phyloP scores from a whole-genome alignment of 2,113 vertebrate species.

The Polyodon spathula region DNA sequence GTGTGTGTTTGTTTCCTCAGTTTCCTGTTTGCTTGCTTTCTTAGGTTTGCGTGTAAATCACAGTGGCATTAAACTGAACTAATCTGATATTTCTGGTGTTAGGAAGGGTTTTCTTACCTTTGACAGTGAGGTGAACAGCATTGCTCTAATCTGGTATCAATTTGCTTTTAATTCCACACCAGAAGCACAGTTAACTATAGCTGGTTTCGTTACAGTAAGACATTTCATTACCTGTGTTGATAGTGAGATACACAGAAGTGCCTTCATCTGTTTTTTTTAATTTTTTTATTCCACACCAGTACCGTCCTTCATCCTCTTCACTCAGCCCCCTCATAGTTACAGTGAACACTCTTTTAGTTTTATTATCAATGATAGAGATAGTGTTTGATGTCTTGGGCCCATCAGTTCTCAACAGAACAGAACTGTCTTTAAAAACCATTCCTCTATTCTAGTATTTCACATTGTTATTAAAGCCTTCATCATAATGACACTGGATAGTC shows the following conservation, averaged over 20 bases:
- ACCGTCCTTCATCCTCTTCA: slow-evolving; percentile 4
- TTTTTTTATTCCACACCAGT: not conserved
- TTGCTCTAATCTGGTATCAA: too few species aligned
- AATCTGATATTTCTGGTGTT: too few species aligned
- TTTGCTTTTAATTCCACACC: not conserved
- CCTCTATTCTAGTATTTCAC: slow-evolving; percentile 4
- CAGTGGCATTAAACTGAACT: too few species aligned
- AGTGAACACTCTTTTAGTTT: not conserved
- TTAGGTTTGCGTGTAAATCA: too few species aligned
- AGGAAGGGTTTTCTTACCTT: too few species aligned
- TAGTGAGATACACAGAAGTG: not conserved
- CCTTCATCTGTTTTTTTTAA: too few species aligned
- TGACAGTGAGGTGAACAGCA: too few species aligned
- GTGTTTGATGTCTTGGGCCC: not conserved
- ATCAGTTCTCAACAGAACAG: not conserved
- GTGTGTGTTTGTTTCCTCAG: too few species aligned
- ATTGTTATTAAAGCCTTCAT: too few species aligned
- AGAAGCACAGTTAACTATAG: not conserved
- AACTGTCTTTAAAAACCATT: not conserved
- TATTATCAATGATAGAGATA: not conserved
- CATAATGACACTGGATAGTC: not conserved
- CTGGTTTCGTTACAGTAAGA: not conserved
- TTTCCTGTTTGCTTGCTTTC: too few species aligned
- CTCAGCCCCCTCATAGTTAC: slow-evolving; percentile 2
- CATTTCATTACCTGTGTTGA: not conserved